These are phyloP conservation scores for Coecobrya sp. DNA, from an alignment of 2,888 invertebrate genomes.

Conservation along the genomic window DNA sequence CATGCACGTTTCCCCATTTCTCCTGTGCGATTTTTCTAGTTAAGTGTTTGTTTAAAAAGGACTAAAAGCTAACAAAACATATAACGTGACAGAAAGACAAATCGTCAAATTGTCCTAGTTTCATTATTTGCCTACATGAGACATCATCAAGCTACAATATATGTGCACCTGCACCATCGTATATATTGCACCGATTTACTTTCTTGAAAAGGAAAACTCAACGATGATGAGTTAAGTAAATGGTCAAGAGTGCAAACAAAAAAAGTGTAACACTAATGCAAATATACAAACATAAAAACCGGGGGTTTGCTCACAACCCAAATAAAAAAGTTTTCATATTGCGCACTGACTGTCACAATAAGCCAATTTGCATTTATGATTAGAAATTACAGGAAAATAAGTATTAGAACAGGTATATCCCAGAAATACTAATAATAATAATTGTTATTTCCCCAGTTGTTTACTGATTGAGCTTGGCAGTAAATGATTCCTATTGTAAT, in stretches of 20 bases:
- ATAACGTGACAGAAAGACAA: slow-evolving; percentile 34
- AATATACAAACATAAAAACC: background rate
- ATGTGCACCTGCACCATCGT: background rate
- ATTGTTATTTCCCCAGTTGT: too few species aligned
- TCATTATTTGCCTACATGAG: slow-evolving; percentile 6
- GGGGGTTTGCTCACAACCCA: background rate
- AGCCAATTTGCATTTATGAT: background rate
- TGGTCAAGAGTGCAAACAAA: slow-evolving; percentile 18
- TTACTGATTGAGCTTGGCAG: too few species aligned
- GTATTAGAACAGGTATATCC: too few species aligned
- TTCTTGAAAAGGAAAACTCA: background rate
- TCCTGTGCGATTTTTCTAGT: background rate
- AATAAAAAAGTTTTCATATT: background rate
- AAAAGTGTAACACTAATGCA: background rate
- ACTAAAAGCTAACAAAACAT: background rate
- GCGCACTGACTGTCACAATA: background rate
- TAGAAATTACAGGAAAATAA: background rate
- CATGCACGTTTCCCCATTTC: background rate
- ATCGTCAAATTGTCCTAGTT: slow-evolving; percentile 47
- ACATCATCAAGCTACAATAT: background rate
- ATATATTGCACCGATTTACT: background rate
- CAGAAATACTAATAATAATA: too few species aligned
- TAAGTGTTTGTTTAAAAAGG: slow-evolving; percentile 18
- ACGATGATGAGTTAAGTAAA: background rate
- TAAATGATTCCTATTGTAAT: background rate